Evolutionary conservation across 2,797 vertebrate genomes (phyloP).

Genomic region (Salmo trutta): DNA sequence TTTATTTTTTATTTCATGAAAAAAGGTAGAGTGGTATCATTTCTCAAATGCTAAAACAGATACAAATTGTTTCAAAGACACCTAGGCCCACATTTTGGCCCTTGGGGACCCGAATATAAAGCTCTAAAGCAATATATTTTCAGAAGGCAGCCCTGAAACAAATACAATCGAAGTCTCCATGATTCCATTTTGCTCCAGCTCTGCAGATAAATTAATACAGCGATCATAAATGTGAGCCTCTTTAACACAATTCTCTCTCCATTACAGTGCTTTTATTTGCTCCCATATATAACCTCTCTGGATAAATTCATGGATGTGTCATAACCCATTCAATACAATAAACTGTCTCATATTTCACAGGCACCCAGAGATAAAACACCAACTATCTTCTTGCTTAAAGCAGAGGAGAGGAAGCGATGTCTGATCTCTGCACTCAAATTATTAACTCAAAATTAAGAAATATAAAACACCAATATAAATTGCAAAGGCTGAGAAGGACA

Average conservation of each 20-base stretch:
- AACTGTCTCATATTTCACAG: constrained; percentile 77
- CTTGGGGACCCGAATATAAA: constrained; percentile 66
- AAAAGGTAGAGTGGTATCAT: constrained; percentile 66
- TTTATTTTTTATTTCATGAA: constrained; percentile 65
- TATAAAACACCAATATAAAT: constrained; percentile 33
- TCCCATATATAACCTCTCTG: constrained; percentile 78
- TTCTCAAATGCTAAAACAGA: constrained; percentile 68
- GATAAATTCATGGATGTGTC: constrained; percentile 82
- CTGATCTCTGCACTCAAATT: constrained; percentile 18
- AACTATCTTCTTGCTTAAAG: no score
- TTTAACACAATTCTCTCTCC: constrained; percentile 75
- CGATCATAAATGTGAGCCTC: constrained; percentile 75
- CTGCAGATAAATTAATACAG: constrained; percentile 80
- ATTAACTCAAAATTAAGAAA: constrained; percentile 24
- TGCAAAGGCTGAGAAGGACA: background rate
- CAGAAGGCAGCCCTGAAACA: constrained; percentile 72
- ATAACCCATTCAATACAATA: constrained; percentile 78
- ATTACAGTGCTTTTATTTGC: constrained; percentile 77
- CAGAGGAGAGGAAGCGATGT: no score
- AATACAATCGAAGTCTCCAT: constrained; percentile 75
- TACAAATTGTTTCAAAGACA: constrained; percentile 76
- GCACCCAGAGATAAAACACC: constrained; percentile 47
- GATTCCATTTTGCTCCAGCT: constrained; percentile 76
- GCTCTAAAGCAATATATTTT: constrained; percentile 77
- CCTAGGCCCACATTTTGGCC: constrained; percentile 61